Evolutionary conservation across 2,797 vertebrate genomes (phyloP), one percentile per base, ranked within the genome.

Genomic region (Masticophis lateralis): DNA sequence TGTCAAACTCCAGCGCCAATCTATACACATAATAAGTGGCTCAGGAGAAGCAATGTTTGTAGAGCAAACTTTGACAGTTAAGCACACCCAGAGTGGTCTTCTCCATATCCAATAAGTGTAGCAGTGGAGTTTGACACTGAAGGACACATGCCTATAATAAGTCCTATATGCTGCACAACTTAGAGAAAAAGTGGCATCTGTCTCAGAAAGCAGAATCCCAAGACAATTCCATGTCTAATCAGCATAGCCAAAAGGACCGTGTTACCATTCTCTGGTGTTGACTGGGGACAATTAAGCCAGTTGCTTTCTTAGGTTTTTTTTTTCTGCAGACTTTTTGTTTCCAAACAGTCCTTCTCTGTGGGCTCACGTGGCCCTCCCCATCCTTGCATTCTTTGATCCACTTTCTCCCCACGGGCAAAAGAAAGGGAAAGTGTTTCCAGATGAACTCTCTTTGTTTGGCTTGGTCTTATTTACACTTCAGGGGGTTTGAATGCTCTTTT

Each of bases 361-460:
- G 63, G 51, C 55, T n/a, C 90, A 93, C 9, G 28, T 93, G 66
- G 87, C 56, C n/a, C 53, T 63, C 57, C 56, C 91, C 90, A 91
- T 56, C 88, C 86, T 47, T 83, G 79, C 63, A 61, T 83, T 69
- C 90, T 93, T 83, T 93, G 90, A 91, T 91, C 92, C 91, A 55
- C 25, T 91, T 79, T 47, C 47, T 86, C 47, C 66, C 79, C 79
- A 47, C n/a, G 83, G 86, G 90, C 90, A 88, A 43, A 91, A 27
- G 90, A 93, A 93, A 93, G 90, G 4, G 53, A 91, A 93, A 93
- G 90, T 93, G 66, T 59, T 93, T 93, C 92, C 92, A 93, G 92
- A 93, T 93, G 92, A 89, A 91, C 86, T 93, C 43, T 51, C 86
- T 93, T 93, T 91, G 90, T 91, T 93, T 91, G 74, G n/a, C 88